Evolutionary conservation across 2,113 vertebrate species (phyloP).

Genomic region (sheep (Ovis aries)): ARS-UI_Ramb_v3.0 NC_056063.1:13074501-13075000

Average conservation of each 20-base stretch:
- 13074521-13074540: rapidly evolving
- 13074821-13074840: neutral
- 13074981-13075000: neutral
- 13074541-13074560: neutral
- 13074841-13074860: slow-evolving; percentile 29
- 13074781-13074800: neutral
- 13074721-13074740: neutral
- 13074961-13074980: neutral
- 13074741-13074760: slow-evolving; percentile 33
- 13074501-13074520: neutral
- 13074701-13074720: neutral
- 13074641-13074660: neutral
- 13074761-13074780: neutral
- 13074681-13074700: slow-evolving; percentile 1
- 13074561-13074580: neutral
- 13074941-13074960: neutral
- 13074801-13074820: neutral
- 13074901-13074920: neutral
- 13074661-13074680: neutral
- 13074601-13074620: neutral
- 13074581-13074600: neutral
- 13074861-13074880: neutral
- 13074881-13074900: neutral
- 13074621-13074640: neutral
- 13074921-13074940: neutral